These are phyloP conservation scores for Crotalus helleri DNA, from an alignment of 2,113 vertebrate genomes.

Conservation along the genomic window DNA sequence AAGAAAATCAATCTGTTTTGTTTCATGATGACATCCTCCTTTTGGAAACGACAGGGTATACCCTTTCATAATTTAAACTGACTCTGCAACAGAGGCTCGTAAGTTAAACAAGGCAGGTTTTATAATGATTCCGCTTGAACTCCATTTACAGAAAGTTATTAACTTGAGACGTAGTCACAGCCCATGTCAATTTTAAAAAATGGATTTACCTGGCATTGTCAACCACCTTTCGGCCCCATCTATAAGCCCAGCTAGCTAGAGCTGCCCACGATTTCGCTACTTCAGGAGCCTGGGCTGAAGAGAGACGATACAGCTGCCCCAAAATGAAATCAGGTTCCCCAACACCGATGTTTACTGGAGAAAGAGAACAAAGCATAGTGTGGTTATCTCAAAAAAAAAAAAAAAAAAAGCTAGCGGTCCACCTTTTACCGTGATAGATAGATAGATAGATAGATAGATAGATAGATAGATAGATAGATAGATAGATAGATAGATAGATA, in stretches of 20 bases:
- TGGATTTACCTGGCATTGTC: constrained; percentile 90
- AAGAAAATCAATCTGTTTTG: not conserved
- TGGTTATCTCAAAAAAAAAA: not conserved
- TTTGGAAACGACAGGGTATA: not conserved
- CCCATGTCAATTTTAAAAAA: not conserved
- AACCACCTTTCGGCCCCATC: constrained; percentile 97
- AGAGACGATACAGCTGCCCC: constrained; percentile 93
- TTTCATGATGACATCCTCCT: too few relatives aligned
- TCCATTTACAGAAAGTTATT: not conserved
- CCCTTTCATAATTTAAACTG: not conserved
- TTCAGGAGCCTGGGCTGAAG: constrained; percentile 91
- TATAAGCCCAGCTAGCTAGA: constrained; percentile 95
- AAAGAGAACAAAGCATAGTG: not conserved
- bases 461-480: too few relatives aligned
- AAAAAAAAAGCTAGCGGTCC: not conserved
- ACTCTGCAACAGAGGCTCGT: not conserved
- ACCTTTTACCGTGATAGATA: not conserved
- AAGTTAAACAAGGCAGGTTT: not conserved
- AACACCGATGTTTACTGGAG: constrained; percentile 90
- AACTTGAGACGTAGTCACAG: not conserved
- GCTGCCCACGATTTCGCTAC: constrained; percentile 97
- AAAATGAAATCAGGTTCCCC: constrained; percentile 94
- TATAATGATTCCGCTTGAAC: not conserved
- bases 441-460: too few relatives aligned
- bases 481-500: too few relatives aligned